Base-by-base conservation (phyloP, 2,113 vertebrate genomes). In the Phalacrocorax brasilianus region DNA sequence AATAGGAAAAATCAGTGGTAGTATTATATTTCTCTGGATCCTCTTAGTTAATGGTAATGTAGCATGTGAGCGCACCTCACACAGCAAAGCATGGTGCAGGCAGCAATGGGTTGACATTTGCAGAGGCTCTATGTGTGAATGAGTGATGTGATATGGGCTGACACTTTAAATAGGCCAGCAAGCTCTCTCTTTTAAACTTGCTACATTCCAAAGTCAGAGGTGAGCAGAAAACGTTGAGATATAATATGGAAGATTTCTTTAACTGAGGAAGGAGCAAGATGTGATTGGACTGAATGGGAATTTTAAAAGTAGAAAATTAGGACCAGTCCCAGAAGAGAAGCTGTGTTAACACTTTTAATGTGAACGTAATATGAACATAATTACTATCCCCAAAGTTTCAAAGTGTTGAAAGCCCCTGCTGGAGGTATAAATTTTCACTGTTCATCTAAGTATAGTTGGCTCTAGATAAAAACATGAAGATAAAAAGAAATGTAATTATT, bases 281-380 rank as follows among this genome's bases (percentile, higher is more conserved):
- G 7, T 55, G 80, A 44, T 80, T 19, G 17, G 38, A 47, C 30
- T 73, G 58, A 86, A 19, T 32, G 21, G 63, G 27, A 93, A 91
- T 84, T 92, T 85, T 61, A 44, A 49, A 74, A 72, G 59, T 33
- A 68, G 65, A 62, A 67, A 72, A 74, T n/a, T 38, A 68, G 70
- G 56, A 92, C 14, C 17, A n/a, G 22, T 87, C 24, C n/a, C 40
- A n/a, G 44, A 81, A 68, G 52, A 84, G 20, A 74, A 84, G 21
- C 61, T 49, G 3, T 45, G 14, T 88, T 93, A 88, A 30, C n/a
- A 21, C 26, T 90, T 79, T 9, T 18, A 45, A 33, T 27, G 13
- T 0, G 0, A 67, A 44, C 7, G 4, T 63, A 21, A 4, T 63
- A 30, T 16, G 53, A 91, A 47, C 3, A 0, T 67, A 86, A 50